phyloP scores from a whole-genome alignment of 1,140 invertebrate species.

The Apolygus lucorum region DNA sequence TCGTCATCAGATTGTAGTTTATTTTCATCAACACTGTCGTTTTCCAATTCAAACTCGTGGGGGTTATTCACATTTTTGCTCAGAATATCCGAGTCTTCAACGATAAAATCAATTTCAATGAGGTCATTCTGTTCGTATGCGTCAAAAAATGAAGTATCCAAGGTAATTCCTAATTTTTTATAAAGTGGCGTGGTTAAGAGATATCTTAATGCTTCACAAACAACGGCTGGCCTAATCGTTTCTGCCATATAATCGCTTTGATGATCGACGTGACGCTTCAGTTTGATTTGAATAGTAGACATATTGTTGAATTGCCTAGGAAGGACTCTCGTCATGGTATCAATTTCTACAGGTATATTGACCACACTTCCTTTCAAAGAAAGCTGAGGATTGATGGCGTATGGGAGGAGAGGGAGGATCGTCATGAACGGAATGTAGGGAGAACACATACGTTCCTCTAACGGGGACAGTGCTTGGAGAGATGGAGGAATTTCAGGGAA shows the following conservation, averaged over 20 bases:
- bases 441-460: background rate
- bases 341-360: background rate
- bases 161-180: background rate
- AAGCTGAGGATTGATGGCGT: background rate
- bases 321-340: background rate
- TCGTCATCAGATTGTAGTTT: background rate
- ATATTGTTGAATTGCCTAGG: background rate
- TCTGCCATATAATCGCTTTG: background rate
- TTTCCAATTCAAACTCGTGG: background rate
- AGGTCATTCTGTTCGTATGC: background rate
- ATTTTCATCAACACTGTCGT: background rate
- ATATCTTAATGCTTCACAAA: background rate
- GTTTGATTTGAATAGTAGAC: background rate
- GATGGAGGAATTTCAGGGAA: background rate
- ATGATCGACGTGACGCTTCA: background rate
- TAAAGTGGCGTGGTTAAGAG: background rate
- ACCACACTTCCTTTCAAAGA: background rate
- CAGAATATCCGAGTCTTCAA: background rate
- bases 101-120: background rate
- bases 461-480: background rate
- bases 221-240: background rate
- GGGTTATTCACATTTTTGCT: no score
- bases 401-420: background rate
- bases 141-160: background rate
- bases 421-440: background rate